Percentiles rank a stretch among this genome's conserved stretches.
Evolutionary conservation across 2,888 invertebrate species (phyloP).

Genomic region (Julus scandinavius): DNA sequence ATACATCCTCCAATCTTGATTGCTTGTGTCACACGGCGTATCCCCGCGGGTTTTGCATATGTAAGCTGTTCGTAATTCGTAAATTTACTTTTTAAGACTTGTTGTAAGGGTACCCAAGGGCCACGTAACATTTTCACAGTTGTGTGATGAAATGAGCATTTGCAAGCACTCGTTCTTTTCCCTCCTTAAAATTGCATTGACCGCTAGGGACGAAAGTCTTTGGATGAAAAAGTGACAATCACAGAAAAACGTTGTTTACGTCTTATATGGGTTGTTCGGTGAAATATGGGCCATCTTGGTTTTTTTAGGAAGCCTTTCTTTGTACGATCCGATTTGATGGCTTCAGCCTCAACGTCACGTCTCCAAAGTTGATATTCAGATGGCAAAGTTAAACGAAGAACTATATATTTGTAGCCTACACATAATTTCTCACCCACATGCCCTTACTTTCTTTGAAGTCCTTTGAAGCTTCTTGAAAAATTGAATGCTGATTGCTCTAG

Average conservation of each 20-base stretch:
- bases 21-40: neutral
- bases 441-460: too few species aligned
- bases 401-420: too few species aligned
- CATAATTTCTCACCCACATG: too few species aligned
- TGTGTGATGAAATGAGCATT: neutral
- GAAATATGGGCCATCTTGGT: neutral
- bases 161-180: neutral
- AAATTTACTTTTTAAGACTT: slow-evolving; percentile 13
- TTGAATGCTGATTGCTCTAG: too few species aligned
- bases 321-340: neutral
- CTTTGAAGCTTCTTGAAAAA: too few species aligned
- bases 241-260: neutral
- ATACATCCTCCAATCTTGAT: slow-evolving; percentile 21
- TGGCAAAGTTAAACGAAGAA: too few species aligned
- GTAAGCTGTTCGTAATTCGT: slow-evolving; percentile 33
- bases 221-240: neutral
- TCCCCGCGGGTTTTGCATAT: slow-evolving; percentile 13
- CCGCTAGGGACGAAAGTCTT: neutral
- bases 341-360: neutral
- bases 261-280: neutral
- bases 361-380: neutral
- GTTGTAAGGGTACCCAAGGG: neutral
- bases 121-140: neutral
- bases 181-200: slow-evolving; percentile 9
- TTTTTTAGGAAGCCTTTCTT: neutral